phyloP scores from a whole-genome alignment of 2,113 vertebrate genomes.

The Callopanchax toddi region DNA sequence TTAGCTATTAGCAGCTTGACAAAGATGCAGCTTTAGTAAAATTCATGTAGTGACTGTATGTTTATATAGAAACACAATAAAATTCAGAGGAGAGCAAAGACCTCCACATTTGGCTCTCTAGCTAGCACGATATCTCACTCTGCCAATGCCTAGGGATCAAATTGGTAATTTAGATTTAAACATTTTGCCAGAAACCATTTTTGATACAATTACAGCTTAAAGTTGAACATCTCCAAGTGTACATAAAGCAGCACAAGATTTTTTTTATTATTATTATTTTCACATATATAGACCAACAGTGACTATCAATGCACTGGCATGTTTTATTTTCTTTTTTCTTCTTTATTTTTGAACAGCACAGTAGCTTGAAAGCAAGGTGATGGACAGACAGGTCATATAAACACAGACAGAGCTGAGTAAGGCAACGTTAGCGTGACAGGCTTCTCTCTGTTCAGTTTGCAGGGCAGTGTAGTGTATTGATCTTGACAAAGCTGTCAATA shows the following conservation, averaged over 20 bases:
- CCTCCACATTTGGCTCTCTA: constrained; percentile 79
- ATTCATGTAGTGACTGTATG: constrained; percentile 78
- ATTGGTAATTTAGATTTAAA: constrained; percentile 73
- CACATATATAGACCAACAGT: constrained; percentile 81
- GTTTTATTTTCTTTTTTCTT: constrained; percentile 37
- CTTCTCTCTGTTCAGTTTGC: constrained; percentile 79
- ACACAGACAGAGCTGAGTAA: constrained; percentile 81
- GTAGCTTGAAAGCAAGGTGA: constrained; percentile 78
- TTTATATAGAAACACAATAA: constrained; percentile 72
- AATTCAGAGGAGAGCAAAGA: constrained; percentile 71
- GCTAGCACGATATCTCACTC: constrained; percentile 77
- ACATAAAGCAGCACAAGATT: constrained; percentile 78
- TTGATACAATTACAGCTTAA: constrained; percentile 77
- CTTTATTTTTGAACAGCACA: constrained; percentile 66
- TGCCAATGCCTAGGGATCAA: constrained; percentile 75
- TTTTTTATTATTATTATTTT: constrained; percentile 58
- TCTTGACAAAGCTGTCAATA: constrained; percentile 71
- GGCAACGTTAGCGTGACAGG: constrained; percentile 82
- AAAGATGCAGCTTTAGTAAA: constrained; percentile 79
- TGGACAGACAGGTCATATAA: constrained; percentile 72
- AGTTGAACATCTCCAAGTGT: constrained; percentile 77
- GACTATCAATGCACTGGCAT: constrained; percentile 74
- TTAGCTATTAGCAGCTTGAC: constrained; percentile 79
- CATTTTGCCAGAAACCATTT: constrained; percentile 65
- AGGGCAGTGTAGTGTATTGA: constrained; percentile 80